Percentiles rank a stretch among this genome's conserved stretches.
Evolutionary conservation across 2,888 invertebrate genomes (phyloP).

Genomic region (Nasonovia ribisnigri): DNA sequence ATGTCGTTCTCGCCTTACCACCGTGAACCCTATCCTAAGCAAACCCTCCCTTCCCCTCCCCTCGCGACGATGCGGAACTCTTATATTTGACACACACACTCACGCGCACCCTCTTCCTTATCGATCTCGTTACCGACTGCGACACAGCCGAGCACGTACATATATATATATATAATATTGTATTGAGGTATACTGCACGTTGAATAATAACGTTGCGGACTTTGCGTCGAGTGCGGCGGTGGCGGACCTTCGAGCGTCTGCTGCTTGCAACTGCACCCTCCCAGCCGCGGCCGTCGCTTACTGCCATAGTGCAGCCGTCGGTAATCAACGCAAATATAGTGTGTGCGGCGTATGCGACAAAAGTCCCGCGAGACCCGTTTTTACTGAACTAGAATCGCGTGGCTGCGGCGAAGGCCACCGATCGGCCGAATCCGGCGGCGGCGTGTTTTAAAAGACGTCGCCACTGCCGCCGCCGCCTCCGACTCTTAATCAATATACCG

Average conservation of each 20-base stretch:
- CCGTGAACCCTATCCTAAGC: neutral
- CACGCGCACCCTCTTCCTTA: neutral
- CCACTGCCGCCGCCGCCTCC: slow-evolving; percentile 49
- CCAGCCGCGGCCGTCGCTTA: neutral
- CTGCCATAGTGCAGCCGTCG: neutral
- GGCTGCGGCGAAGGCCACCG: slow-evolving; percentile 40
- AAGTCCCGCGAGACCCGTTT: slow-evolving; percentile 43
- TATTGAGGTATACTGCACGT: neutral
- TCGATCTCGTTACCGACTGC: slow-evolving; percentile 21
- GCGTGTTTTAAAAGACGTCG: slow-evolving; percentile 59
- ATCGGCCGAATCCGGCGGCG: slow-evolving; percentile 54
- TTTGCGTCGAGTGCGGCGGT: slow-evolving; percentile 24
- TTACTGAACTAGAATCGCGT: slow-evolving; percentile 49
- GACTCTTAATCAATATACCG: slow-evolving; percentile 62
- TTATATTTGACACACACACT: neutral
- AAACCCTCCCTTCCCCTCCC: neutral
- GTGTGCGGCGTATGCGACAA: slow-evolving; percentile 50
- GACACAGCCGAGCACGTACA: neutral
- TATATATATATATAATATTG: neutral
- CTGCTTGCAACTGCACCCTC: neutral
- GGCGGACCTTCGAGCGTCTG: slow-evolving; percentile 3
- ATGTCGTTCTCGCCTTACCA: neutral
- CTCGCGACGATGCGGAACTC: neutral
- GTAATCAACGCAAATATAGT: slow-evolving; percentile 50
- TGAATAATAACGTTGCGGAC: slow-evolving; percentile 45